A percentile compares a stretch with the other conserved stretches of the same genome.
phyloP scores from a whole-genome alignment of 2,888 invertebrate species.

The Troilus luridus region DNA sequence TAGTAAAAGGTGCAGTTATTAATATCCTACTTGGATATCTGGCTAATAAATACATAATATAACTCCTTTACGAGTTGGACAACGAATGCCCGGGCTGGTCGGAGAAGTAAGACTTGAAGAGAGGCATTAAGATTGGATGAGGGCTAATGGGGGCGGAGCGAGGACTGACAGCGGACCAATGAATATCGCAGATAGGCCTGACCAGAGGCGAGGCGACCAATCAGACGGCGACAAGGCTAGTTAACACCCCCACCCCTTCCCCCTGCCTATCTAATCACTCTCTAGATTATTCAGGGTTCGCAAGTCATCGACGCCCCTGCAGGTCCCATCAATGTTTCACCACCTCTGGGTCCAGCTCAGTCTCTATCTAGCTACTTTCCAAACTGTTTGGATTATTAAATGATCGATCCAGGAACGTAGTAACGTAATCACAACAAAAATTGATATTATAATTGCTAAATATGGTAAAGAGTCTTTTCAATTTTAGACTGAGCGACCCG shows the following conservation, averaged over 20 bases:
- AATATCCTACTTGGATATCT: background rate
- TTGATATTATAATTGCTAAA: too few species aligned
- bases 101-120: background rate
- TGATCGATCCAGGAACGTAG: too few species aligned
- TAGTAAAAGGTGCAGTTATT: too few species aligned
- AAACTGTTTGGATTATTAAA: background rate
- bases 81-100: background rate
- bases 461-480: too few species aligned
- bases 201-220: background rate
- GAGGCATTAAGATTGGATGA: conserved; percentile 24
- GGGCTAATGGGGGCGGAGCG: background rate
- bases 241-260: background rate
- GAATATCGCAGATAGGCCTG: conserved; percentile 25
- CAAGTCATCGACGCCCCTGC: background rate
- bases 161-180: conserved; percentile 27
- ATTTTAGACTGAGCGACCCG: too few species aligned
- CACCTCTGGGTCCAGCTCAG: background rate
- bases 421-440: too few species aligned
- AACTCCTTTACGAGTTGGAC: background rate
- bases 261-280: background rate
- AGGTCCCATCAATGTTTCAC: background rate
- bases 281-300: background rate
- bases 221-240: background rate
- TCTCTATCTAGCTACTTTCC: background rate
- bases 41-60: too few species aligned